phyloP scores from a whole-genome alignment of 2,113 vertebrate genomes.

The Collichthys lucidus region DNA sequence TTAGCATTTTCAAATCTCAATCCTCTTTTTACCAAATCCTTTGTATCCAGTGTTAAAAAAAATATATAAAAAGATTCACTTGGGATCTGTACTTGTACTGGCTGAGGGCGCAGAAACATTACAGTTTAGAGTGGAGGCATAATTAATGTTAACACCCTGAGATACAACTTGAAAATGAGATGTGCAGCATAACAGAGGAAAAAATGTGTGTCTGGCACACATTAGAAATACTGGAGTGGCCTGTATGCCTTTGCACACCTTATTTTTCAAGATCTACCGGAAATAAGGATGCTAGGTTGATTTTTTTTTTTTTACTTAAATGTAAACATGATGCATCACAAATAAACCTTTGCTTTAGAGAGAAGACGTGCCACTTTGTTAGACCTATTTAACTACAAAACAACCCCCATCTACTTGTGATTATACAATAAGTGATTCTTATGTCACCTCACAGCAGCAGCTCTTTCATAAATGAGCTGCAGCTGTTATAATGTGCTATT shows the following conservation, averaged over 20 bases:
- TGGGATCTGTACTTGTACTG: neutral
- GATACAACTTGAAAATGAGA: neutral
- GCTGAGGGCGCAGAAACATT: neutral
- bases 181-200: neutral
- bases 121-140: neutral
- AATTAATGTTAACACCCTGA: neutral
- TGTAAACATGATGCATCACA: neutral
- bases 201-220: neutral
- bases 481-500: neutral
- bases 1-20: neutral
- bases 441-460: neutral
- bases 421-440: too few relatives aligned
- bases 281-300: neutral
- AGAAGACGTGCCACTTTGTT: neutral
- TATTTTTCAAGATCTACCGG: neutral
- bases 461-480: conserved; percentile 7
- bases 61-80: neutral
- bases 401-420: neutral
- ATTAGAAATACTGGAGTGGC: neutral
- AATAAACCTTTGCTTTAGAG: too few relatives aligned
- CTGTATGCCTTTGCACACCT: neutral
- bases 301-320: neutral
- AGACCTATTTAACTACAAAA: neutral
- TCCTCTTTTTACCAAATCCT: neutral
- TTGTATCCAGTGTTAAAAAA: neutral